A percentile compares a stretch with the other conserved stretches of the same genome.
phyloP scores from a whole-genome alignment of 2,797 vertebrate species.

The Nannoperca australis region DNA sequence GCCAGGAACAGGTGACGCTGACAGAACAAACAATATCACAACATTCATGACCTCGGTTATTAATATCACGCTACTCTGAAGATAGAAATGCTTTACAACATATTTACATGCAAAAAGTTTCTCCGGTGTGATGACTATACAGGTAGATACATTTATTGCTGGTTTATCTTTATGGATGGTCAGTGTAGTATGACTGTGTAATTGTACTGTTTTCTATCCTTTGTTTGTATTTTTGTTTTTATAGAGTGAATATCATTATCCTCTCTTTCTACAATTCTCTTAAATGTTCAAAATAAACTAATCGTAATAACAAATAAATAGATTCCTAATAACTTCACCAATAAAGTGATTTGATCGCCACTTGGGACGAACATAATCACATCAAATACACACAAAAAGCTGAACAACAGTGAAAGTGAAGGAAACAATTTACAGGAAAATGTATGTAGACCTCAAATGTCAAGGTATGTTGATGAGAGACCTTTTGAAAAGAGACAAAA shows the following conservation, averaged over 20 bases:
- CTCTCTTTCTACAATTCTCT: not conserved
- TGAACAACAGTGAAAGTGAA: not conserved
- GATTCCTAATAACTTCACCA: not conserved
- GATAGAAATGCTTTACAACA: not conserved
- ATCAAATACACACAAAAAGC: not conserved
- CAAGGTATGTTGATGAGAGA: not conserved
- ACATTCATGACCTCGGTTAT: not conserved
- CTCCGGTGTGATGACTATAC: not conserved
- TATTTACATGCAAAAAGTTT: not conserved
- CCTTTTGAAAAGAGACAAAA: not conserved
- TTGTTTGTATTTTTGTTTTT: not conserved
- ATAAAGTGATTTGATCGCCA: not conserved
- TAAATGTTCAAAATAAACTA: not conserved
- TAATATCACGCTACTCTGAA: not conserved
- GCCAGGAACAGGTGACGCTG: slow-evolving; percentile 42
- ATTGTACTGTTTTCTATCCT: not conserved
- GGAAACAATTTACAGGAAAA: not conserved
- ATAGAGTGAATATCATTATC: not conserved
- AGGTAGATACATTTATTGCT: not conserved
- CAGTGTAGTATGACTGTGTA: not conserved
- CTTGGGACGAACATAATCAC: not conserved
- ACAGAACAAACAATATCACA: slow-evolving; percentile 31
- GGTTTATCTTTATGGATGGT: not conserved
- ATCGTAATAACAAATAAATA: not conserved
- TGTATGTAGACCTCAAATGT: not conserved